Evolutionary conservation across 2,888 invertebrate genomes (phyloP).

Genomic region (Macaria liturata): DNA sequence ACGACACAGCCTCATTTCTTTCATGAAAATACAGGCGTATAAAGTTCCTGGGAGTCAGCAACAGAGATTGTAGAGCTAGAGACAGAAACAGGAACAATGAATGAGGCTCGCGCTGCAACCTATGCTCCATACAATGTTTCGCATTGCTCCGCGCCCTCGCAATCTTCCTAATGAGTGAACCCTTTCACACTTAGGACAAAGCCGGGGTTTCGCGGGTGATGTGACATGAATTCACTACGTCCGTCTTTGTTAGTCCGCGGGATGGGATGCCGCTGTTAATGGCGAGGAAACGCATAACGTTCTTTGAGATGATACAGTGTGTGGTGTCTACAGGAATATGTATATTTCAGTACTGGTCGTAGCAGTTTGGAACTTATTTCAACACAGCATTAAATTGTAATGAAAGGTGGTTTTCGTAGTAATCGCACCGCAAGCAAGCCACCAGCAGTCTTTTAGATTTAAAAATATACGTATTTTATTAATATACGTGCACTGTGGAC

Average conservation of each 20-base stretch:
- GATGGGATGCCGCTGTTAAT: slow-evolving; percentile 51
- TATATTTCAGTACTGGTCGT: too few species aligned
- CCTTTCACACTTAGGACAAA: slow-evolving; percentile 80
- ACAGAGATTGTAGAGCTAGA: slow-evolving; percentile 52
- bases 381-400: neutral
- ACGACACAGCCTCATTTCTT: slow-evolving; percentile 57
- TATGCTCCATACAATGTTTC: slow-evolving; percentile 60
- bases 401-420: neutral
- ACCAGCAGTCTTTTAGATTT: too few species aligned
- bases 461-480: too few species aligned
- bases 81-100: slow-evolving; percentile 64
- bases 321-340: too few species aligned
- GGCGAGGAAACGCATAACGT: slow-evolving; percentile 27
- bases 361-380: too few species aligned
- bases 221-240: slow-evolving; percentile 71
- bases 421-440: neutral
- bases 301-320: too few species aligned
- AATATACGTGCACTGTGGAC: too few species aligned
- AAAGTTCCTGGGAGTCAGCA: slow-evolving; percentile 66
- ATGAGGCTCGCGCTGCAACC: slow-evolving; percentile 46
- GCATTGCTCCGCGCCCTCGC: slow-evolving; percentile 70
- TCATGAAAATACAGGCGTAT: slow-evolving; percentile 52
- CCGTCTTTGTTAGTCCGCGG: slow-evolving; percentile 64
- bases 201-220: slow-evolving; percentile 77
- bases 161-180: slow-evolving; percentile 83